These are phyloP conservation scores for Coenobita brevimanus DNA, from an alignment of 1,140 invertebrate species.

Conservation along the genomic window DNA sequence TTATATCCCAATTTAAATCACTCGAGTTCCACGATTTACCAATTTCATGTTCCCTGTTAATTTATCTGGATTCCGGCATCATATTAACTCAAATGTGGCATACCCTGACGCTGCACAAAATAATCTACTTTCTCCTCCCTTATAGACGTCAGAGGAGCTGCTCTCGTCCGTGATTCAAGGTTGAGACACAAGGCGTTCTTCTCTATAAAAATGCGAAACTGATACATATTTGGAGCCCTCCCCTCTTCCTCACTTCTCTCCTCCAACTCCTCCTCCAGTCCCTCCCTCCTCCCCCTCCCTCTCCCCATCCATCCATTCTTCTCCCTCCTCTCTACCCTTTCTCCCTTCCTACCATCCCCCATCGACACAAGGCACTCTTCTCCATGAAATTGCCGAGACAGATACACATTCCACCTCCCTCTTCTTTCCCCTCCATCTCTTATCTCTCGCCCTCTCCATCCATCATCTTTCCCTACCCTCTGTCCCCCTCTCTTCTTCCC, in stretches of 20 bases:
- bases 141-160: background rate
- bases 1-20: too few species aligned
- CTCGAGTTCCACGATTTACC: too few species aligned
- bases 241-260: background rate
- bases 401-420: constrained; percentile 1
- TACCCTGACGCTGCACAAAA: too few species aligned
- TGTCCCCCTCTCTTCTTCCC: background rate
- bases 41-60: too few species aligned
- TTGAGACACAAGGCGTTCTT: too few species aligned
- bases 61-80: too few species aligned
- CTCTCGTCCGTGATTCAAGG: too few species aligned
- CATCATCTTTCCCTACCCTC: background rate
- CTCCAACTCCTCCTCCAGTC: background rate
- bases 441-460: background rate
- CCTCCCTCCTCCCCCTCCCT: background rate
- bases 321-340: background rate
- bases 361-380: background rate
- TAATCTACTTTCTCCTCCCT: background rate
- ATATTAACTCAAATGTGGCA: too few species aligned
- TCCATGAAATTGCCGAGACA: background rate
- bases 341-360: background rate
- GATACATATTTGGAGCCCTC: too few species aligned
- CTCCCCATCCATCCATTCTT: background rate
- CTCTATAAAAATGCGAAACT: too few species aligned
- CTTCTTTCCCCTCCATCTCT: background rate